Evolutionary conservation across 2,113 vertebrate species (phyloP).

Genomic region (Oreamnos americanus): DNA sequence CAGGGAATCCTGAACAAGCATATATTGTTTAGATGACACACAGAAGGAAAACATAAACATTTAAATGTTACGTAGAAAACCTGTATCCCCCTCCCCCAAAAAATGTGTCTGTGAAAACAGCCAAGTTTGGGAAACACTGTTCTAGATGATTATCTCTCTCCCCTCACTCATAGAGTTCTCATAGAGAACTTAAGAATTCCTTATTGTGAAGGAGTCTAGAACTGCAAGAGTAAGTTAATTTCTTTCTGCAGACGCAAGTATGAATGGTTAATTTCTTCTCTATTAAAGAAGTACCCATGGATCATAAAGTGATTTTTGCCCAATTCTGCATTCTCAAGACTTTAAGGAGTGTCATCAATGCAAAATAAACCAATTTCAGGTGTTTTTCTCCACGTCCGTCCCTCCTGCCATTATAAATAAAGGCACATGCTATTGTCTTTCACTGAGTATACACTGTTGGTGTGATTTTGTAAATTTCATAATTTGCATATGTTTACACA

Average conservation of each 20-base stretch:
- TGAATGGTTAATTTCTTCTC: slow-evolving; percentile 2
- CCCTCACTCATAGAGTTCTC: too few species aligned
- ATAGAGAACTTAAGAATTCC: neutral
- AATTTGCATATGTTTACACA: neutral
- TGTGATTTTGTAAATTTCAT: neutral
- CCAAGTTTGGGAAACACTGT: neutral
- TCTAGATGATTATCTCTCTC: neutral
- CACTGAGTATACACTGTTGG: neutral
- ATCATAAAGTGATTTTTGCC: neutral
- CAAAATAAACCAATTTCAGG: neutral
- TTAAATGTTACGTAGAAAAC: neutral
- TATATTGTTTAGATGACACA: neutral
- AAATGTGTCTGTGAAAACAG: neutral
- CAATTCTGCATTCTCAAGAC: neutral
- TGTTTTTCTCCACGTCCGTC: neutral
- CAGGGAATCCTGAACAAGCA: neutral
- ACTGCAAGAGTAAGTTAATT: neutral
- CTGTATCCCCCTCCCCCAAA: neutral
- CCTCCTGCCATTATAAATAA: neutral
- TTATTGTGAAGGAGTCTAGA: neutral
- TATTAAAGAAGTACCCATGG: slow-evolving; percentile 19
- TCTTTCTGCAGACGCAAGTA: neutral
- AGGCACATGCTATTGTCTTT: neutral
- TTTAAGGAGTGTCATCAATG: neutral
- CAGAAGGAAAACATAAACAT: neutral